Base-by-base conservation (phyloP, 37 sponge, comb jelly and placozoan species). In the Aphrocallistes beatrix region DNA sequence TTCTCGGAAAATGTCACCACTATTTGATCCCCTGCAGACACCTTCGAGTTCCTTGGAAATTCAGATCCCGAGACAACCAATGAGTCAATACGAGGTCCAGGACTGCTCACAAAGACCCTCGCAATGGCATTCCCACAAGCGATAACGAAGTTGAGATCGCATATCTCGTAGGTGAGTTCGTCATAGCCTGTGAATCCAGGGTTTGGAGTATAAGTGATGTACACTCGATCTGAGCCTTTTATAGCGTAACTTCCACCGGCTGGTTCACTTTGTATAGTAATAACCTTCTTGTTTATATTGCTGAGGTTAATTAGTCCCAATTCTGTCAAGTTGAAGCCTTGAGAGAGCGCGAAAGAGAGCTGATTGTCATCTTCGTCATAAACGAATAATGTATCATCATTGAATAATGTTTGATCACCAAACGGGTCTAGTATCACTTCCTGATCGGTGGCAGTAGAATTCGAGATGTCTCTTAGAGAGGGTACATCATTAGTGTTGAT, bases 401-500 rank as follows among this genome's bases (percentile, higher is more conserved):
- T 36, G 81, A 90, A 95, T 19, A 90, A 82, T 38, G 87, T 89
- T 0, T 39, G 85, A 21, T 36, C 6, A 1, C 85, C 86, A 85
- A 95, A 91, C 38, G 96, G 96, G 3, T 81, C 51, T 23, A 95
- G 38, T 0, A 39, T 84, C 0, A 91, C 82, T 0, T 82, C 30
- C n/a, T 36, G 16, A 36, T 84, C 87, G 36, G 39, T 38, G 0
- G 38, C 23, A 19, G 89, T 91, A 9, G 38, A 34, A 0, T 51
- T 89, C 6, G 92, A 39, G 8, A 95, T 91, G 39, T 91, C 90
- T 32, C 85, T 37, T 28, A 88, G 37, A 16, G 51, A 30, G 30
- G 96, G 96, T 3, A 95, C 93, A 86, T 95, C 93, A 37, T 93
- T 88, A 23, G 88, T 83, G 42, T 91, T 93, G 13, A 37, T 81